Conservation (phyloP, 1,140 invertebrate species). For the Procambarus clarkii region DNA sequence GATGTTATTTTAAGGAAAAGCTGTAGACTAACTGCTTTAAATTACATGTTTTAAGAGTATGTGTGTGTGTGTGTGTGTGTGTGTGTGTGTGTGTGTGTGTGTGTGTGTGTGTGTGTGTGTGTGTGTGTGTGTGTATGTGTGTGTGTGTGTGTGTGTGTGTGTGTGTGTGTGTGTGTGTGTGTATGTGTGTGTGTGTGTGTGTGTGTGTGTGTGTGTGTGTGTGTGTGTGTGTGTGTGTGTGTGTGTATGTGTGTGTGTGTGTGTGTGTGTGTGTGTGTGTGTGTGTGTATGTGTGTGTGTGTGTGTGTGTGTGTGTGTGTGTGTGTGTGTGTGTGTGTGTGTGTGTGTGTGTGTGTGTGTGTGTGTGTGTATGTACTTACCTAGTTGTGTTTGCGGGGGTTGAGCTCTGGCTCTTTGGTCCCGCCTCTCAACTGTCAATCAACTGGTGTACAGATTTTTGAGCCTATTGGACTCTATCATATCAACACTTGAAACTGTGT, state of each 20-base stretch:
- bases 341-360: too few relatives aligned
- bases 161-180: conserved; percentile 28
- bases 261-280: neutral
- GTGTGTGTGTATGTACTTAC: too few relatives aligned
- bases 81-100: conserved; percentile 3
- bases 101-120: conserved; percentile 9
- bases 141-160: conserved; percentile 36
- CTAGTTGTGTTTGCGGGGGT: neutral
- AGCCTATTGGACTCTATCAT: too few relatives aligned
- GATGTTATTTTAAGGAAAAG: neutral
- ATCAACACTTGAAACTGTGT: too few relatives aligned
- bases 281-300: neutral
- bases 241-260: neutral
- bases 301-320: neutral
- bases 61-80: neutral
- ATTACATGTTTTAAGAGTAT: neutral
- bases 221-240: conserved; percentile 16
- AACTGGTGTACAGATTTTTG: too few relatives aligned
- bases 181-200: conserved; percentile 28
- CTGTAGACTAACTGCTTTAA: neutral
- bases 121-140: conserved; percentile 17
- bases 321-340: too few relatives aligned
- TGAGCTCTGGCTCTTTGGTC: too few relatives aligned
- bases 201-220: conserved; percentile 20
- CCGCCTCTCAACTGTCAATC: too few relatives aligned